Percentiles rank a stretch among this genome's conserved stretches.
phyloP scores from a whole-genome alignment of 64 coral and sea anemone species.

The Anthopleura sola region DNA sequence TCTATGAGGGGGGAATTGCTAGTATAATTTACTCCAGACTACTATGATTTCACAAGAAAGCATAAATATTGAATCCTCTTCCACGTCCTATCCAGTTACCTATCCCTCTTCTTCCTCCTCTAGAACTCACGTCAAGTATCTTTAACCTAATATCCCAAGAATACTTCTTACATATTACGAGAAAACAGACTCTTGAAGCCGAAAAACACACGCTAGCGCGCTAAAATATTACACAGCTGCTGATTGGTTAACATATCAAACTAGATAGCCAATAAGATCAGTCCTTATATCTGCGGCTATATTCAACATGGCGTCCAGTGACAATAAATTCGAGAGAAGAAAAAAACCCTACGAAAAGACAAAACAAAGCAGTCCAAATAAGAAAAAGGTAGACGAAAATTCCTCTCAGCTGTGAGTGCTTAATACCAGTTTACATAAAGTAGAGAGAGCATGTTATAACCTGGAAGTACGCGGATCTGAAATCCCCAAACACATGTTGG shows the following conservation, averaged over 20 bases:
- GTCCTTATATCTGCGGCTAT: neutral
- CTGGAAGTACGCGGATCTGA: slow-evolving; percentile 83
- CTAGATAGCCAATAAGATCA: neutral
- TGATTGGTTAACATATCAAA: neutral
- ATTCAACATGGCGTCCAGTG: slow-evolving; percentile 14
- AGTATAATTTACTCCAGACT: no score
- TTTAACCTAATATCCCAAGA: neutral
- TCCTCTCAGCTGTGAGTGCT: slow-evolving; percentile 65
- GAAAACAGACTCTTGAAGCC: neutral
- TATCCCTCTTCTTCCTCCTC: slow-evolving; percentile 26
- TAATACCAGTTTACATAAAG: slow-evolving; percentile 76
- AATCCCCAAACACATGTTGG: slow-evolving; percentile 78
- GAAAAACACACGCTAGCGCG: neutral
- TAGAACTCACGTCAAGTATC: slow-evolving; percentile 20
- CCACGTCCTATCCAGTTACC: slow-evolving; percentile 25
- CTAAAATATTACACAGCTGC: neutral
- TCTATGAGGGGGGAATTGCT: no score
- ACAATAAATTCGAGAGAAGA: neutral
- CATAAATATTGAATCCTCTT: no score
- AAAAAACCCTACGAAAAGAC: slow-evolving; percentile 2
- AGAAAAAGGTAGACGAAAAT: slow-evolving; percentile 35
- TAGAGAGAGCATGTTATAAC: slow-evolving; percentile 87
- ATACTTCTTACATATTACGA: neutral
- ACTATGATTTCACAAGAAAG: no score
- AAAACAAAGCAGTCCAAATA: neutral